A percentile compares a stretch with the other conserved stretches of the same genome.
phyloP scores from a whole-genome alignment of 2,797 vertebrate species.

The Nyctalus aviator region DNA sequence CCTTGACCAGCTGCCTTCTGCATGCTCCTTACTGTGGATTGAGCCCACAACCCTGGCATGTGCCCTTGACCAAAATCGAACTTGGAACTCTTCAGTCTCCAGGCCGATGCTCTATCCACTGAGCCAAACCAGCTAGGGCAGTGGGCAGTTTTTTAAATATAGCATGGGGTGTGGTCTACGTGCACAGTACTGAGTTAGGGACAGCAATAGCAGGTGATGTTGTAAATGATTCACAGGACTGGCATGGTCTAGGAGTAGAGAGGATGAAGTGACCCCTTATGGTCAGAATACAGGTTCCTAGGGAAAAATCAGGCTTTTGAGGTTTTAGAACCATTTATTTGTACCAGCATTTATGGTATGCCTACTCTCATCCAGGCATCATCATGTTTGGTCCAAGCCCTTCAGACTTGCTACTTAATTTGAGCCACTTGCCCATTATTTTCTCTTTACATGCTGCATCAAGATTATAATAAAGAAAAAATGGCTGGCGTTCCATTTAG shows the following conservation, averaged over 20 bases:
- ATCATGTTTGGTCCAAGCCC: neutral
- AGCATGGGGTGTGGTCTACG: neutral
- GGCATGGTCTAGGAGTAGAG: neutral
- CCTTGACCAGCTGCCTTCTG: too few species aligned
- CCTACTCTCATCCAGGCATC: neutral
- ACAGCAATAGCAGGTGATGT: neutral
- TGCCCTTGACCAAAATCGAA: too few species aligned
- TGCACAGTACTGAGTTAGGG: neutral
- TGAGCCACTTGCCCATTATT: slow-evolving; percentile 33
- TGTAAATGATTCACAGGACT: neutral
- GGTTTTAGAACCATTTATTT: slow-evolving; percentile 4
- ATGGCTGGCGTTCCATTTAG: slow-evolving; percentile 15
- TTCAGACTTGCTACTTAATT: slow-evolving; percentile 49
- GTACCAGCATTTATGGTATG: neutral
- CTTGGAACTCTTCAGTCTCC: too few species aligned
- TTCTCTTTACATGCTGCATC: slow-evolving; percentile 19
- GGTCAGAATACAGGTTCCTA: slow-evolving; percentile 41
- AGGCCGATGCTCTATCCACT: too few species aligned
- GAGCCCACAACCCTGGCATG: too few species aligned
- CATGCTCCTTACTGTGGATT: too few species aligned
- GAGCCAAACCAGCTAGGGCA: neutral
- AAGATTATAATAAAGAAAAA: slow-evolving; percentile 31
- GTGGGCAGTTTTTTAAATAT: neutral
- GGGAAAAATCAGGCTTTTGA: slow-evolving; percentile 21
- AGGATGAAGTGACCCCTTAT: neutral